These are phyloP conservation scores for Cerceris ruficornis DNA, from an alignment of 2,888 invertebrate species.

Conservation along the genomic window DNA sequence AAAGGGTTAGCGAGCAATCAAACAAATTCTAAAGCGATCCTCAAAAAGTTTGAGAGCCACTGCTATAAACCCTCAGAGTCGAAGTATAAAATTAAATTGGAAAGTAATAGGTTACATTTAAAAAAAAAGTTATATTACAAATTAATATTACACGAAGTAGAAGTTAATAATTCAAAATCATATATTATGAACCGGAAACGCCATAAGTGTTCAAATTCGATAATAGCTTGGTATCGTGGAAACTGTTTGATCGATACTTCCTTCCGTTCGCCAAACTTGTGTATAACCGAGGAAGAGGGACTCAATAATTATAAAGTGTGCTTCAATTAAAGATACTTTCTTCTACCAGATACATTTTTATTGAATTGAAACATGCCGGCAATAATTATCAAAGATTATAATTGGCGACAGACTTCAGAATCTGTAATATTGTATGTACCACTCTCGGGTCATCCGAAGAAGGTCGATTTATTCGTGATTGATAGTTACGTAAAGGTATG, in stretches of 20 bases:
- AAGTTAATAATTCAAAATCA: too few relatives aligned
- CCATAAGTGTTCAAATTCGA: too few relatives aligned
- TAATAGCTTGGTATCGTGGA: background rate
- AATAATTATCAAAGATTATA: conserved; percentile 88
- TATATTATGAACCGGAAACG: too few relatives aligned
- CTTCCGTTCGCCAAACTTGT: background rate
- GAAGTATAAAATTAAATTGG: too few relatives aligned
- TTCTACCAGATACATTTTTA: background rate
- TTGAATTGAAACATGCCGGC: conserved; percentile 84
- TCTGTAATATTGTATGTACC: conserved; percentile 86
- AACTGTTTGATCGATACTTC: conserved; percentile 70
- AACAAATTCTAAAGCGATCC: too few relatives aligned
- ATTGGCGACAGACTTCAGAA: conserved; percentile 88
- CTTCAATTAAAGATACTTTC: background rate
- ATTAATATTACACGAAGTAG: too few relatives aligned
- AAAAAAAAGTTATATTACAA: too few relatives aligned
- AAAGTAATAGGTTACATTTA: too few relatives aligned
- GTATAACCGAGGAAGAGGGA: background rate
- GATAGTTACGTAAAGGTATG: conserved; percentile 87
- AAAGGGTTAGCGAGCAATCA: too few relatives aligned
- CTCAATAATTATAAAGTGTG: background rate
- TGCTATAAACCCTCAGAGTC: too few relatives aligned
- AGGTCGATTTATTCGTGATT: conserved; percentile 88
- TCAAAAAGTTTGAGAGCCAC: too few relatives aligned
- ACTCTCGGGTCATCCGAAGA: conserved; percentile 85